These are phyloP conservation scores for Drosophila imparisetae DNA, from an alignment of 2,888 invertebrate species.

Conservation along the genomic window DNA sequence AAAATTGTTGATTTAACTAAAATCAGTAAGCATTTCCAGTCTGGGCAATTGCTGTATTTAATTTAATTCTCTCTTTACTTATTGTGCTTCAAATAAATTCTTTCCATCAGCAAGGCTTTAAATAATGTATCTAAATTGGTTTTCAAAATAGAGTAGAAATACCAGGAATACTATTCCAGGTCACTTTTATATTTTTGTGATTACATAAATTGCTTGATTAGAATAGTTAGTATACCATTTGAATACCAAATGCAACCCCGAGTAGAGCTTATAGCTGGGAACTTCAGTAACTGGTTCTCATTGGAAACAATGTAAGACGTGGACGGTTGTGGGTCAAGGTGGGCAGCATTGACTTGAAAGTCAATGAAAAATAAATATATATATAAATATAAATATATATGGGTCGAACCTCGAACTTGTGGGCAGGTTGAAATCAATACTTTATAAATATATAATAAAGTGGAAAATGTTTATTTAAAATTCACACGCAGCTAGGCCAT, in stretches of 20 bases:
- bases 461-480: slow-evolving; percentile 43
- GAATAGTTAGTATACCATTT: neutral
- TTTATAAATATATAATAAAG: slow-evolving; percentile 59
- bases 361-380: slow-evolving; percentile 8
- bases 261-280: slow-evolving; percentile 15
- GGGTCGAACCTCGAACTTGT: slow-evolving; percentile 14
- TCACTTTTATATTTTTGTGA: neutral
- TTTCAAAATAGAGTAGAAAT: neutral
- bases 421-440: slow-evolving; percentile 62
- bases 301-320: neutral
- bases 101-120: neutral
- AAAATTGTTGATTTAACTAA: neutral
- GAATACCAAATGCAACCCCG: neutral
- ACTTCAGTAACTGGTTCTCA: slow-evolving; percentile 11
- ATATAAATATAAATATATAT: neutral
- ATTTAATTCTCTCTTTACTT: neutral
- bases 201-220: neutral
- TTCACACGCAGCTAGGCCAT: slow-evolving; percentile 88
- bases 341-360: slow-evolving; percentile 64
- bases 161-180: neutral
- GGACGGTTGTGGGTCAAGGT: slow-evolving; percentile 54
- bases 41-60: neutral
- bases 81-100: neutral
- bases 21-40: neutral
- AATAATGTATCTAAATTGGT: neutral